A percentile compares a stretch with the other conserved stretches of the same genome.
phyloP scores from a whole-genome alignment of 2,888 invertebrate species.

The Eristalis arbustorum region DNA sequence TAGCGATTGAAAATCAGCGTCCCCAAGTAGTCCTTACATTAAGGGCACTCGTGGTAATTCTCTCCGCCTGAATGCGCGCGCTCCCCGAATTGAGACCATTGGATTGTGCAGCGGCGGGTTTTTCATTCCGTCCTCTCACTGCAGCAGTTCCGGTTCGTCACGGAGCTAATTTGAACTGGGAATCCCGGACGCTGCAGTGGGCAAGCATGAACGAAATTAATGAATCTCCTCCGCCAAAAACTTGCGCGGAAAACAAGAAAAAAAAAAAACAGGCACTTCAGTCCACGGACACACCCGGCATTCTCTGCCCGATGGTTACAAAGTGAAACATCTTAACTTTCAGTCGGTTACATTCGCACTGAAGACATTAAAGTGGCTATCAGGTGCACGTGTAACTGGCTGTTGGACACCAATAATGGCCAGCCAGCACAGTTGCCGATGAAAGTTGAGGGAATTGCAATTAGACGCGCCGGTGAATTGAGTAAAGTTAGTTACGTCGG shows the following conservation, averaged over 20 bases:
- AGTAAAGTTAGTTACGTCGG: constrained; percentile 42
- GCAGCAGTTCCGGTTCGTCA: constrained; percentile 7
- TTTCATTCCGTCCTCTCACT: neutral
- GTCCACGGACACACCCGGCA: neutral
- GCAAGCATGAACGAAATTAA: constrained; percentile 42
- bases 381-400: constrained; percentile 9
- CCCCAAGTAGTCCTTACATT: constrained; percentile 66
- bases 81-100: constrained; percentile 19
- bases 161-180: constrained; percentile 50
- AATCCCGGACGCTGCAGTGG: constrained; percentile 23
- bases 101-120: neutral
- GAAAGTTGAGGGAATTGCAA: constrained; percentile 34
- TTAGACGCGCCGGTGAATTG: constrained; percentile 47
- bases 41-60: constrained; percentile 57
- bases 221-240: constrained; percentile 4
- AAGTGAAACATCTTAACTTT: constrained; percentile 63
- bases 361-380: constrained; percentile 21
- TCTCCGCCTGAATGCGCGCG: constrained; percentile 12
- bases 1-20: constrained; percentile 64
- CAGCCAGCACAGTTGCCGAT: neutral
- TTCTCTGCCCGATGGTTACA: constrained; percentile 30
- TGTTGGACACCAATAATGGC: constrained; percentile 2
- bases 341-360: constrained; percentile 26
- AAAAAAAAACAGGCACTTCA: neutral
- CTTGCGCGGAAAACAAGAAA: neutral